A percentile compares a stretch with the other conserved stretches of the same genome.
Conservation (phyloP, 2,113 vertebrate species). For the Noturus placidus region DNA sequence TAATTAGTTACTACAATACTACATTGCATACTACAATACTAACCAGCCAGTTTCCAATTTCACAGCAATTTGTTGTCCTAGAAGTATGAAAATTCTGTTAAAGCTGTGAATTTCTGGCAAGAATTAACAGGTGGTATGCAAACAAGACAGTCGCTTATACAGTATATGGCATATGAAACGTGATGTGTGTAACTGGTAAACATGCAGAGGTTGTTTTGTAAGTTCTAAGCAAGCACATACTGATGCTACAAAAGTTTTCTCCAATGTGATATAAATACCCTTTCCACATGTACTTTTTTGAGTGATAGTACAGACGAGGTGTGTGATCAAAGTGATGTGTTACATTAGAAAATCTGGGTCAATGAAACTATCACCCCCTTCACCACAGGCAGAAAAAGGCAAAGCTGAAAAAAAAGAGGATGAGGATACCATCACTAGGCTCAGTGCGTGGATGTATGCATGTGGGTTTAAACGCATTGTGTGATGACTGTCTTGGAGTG, state of each 20-base stretch:
- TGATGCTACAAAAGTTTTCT: not conserved
- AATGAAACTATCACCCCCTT: constrained; percentile 65
- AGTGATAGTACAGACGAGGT: constrained; percentile 39
- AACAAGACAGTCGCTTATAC: not conserved
- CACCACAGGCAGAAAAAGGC: constrained; percentile 68
- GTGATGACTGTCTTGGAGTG: constrained; percentile 66
- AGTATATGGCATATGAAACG: not conserved
- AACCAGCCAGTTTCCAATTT: not conserved
- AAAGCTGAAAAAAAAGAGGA: constrained; percentile 66
- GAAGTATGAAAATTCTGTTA: not conserved
- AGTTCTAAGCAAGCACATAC: not conserved
- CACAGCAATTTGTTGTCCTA: not conserved
- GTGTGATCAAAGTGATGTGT: constrained; percentile 73
- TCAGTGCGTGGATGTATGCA: constrained; percentile 67
- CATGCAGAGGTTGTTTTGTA: not conserved
- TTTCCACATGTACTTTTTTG: constrained; percentile 14
- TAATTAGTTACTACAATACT: not conserved
- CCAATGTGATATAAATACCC: not conserved
- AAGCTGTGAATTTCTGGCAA: not conserved
- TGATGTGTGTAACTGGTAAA: not conserved
- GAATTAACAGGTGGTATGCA: not conserved
- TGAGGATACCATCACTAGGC: constrained; percentile 66
- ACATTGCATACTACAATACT: not conserved
- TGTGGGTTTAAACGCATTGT: constrained; percentile 63
- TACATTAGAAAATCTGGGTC: constrained; percentile 77